Percentiles rank a stretch among this genome's conserved stretches.
phyloP scores from a whole-genome alignment of 2,113 vertebrate genomes.

The Octodon degus region DNA sequence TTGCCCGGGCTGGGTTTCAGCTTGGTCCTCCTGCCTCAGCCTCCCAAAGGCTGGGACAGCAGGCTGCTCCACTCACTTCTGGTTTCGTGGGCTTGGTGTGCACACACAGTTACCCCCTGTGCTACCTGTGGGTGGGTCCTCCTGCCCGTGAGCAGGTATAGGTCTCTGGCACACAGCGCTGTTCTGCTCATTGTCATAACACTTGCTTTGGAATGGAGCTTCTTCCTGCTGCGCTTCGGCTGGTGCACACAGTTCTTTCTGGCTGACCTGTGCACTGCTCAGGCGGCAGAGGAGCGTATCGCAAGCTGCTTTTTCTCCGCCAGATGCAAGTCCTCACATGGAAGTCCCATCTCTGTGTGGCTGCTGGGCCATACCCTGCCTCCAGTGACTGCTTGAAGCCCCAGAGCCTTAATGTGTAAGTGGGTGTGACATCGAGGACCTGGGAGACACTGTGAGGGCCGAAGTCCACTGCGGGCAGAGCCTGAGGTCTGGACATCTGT shows the following conservation, averaged over 20 bases:
- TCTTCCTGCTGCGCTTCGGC: background rate
- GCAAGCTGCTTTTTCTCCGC: fast-evolving
- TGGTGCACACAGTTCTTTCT: background rate
- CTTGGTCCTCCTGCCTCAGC: background rate
- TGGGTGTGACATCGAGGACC: background rate
- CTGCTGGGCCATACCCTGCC: fast-evolving
- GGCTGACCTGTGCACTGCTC: background rate
- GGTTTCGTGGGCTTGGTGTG: background rate
- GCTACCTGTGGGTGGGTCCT: background rate
- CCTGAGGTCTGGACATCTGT: fast-evolving
- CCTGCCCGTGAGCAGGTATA: background rate
- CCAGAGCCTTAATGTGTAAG: background rate
- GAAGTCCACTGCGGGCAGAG: background rate
- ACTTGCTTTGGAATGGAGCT: slow-evolving; percentile 27
- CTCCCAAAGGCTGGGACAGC: background rate
- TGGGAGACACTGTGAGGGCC: background rate
- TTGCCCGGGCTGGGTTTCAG: background rate
- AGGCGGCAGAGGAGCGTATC: background rate
- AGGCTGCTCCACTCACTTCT: background rate
- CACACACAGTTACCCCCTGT: background rate
- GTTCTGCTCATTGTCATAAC: background rate
- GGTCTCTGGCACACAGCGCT: background rate
- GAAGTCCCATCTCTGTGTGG: background rate
- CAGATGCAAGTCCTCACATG: too few species aligned
- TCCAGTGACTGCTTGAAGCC: background rate